Evolutionary conservation across 2,113 vertebrate species (phyloP).

Genomic region (Cochlearius cochlearius): DNA sequence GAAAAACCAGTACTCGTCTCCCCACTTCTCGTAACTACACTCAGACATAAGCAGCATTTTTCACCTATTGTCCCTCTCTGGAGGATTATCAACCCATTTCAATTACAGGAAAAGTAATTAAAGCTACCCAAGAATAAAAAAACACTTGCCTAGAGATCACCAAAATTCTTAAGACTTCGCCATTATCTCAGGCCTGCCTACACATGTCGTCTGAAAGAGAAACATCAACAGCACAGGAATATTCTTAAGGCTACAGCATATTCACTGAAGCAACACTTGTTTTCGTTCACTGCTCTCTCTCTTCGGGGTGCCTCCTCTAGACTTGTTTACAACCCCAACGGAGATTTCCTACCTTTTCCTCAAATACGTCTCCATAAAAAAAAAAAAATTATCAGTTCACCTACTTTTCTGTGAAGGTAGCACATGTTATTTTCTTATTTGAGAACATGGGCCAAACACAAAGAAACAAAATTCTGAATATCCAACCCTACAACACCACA

Average conservation of each 20-base stretch:
- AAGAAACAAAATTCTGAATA: background rate
- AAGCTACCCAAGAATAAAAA: background rate
- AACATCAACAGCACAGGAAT: background rate
- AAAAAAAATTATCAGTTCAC: background rate
- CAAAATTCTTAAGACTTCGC: background rate
- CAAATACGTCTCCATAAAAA: fast-evolving
- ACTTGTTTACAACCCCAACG: slow-evolving; percentile 7
- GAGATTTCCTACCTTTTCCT: background rate
- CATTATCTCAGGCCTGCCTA: background rate
- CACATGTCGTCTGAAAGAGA: background rate
- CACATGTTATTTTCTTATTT: background rate
- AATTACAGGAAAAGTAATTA: slow-evolving; percentile 1
- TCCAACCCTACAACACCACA: background rate
- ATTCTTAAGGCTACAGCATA: background rate
- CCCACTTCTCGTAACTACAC: background rate
- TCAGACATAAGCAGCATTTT: background rate
- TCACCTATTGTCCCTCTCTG: background rate
- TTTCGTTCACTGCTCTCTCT: background rate
- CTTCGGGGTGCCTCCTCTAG: background rate
- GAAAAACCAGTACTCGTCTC: background rate
- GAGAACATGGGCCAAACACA: background rate
- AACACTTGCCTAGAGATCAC: background rate
- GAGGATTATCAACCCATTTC: background rate
- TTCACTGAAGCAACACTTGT: background rate
- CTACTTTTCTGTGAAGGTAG: background rate